These are phyloP conservation scores for Lasioglossum baleicum DNA, from an alignment of 1,140 invertebrate genomes.

Conservation along the genomic window DNA sequence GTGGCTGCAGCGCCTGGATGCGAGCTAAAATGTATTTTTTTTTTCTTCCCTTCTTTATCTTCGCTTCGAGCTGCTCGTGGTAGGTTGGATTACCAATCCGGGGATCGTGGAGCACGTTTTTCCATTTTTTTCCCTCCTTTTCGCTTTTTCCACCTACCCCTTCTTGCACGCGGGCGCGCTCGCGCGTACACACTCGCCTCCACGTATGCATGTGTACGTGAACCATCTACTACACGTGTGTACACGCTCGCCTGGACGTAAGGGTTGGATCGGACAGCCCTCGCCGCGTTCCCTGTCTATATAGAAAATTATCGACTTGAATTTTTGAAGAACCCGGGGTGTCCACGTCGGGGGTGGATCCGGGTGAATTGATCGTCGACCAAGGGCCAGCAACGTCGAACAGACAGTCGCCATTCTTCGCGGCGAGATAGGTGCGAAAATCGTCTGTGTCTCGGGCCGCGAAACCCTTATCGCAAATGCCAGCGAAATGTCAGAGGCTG, in stretches of 20 bases:
- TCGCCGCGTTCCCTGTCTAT: slow-evolving; percentile 12
- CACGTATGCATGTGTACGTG: too few species aligned
- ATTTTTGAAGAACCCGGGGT: slow-evolving; percentile 37
- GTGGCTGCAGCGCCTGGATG: slow-evolving; percentile 63
- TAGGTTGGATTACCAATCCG: slow-evolving; percentile 67
- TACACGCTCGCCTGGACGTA: slow-evolving; percentile 45
- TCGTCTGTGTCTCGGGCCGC: neutral
- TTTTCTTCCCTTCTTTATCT: slow-evolving; percentile 60
- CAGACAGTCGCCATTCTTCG: too few species aligned
- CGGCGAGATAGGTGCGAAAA: neutral
- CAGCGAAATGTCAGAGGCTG: slow-evolving; percentile 29
- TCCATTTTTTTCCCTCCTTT: slow-evolving; percentile 49
- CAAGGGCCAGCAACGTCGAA: too few species aligned
- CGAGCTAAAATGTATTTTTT: slow-evolving; percentile 69
- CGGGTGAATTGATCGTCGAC: too few species aligned
- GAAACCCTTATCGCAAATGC: slow-evolving; percentile 23
- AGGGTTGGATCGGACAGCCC: slow-evolving; percentile 43
- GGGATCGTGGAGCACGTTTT: slow-evolving; percentile 55
- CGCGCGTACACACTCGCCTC: too few species aligned
- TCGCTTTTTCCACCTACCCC: slow-evolving; percentile 33
- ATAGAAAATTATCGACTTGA: slow-evolving; percentile 61
- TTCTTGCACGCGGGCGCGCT: too few species aligned
- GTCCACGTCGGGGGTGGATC: neutral
- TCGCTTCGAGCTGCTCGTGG: slow-evolving; percentile 62
- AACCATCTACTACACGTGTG: too few species aligned